Base-by-base conservation (phyloP, 2,797 vertebrate species). In the Spinus olivaceus region DNA sequence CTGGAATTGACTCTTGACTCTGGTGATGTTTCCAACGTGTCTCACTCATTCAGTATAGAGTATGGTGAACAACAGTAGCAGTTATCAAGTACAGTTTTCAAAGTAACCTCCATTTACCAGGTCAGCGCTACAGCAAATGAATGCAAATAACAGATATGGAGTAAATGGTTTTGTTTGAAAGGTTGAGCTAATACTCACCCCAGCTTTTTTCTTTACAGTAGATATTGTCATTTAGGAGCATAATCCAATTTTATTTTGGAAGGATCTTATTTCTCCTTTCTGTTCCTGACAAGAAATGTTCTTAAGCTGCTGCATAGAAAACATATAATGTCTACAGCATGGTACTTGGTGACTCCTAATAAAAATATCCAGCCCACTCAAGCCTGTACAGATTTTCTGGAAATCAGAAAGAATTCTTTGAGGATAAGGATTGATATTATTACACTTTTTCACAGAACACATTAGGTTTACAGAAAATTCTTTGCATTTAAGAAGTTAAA, bases 81-180 rank as follows among this genome's bases (percentile, higher is more conserved):
- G 54, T 92, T 91, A 86, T 69, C 69, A 96, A 77, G 65, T 25
- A 56, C 42, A 76, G 56, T 94, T 82, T 93, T 80, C 66, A 79
- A 47, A 85, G 57, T 71, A 91, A 92, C 44, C 65, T 71, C 53
- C 24, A 66, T 82, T 94, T 91, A 47, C 72, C 35, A 84, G 83
- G 64, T 93, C 92, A 92, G 25, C 42, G 44, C 49, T 71, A 21
- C 67, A 73, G 37, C 18, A 92, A 88, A 90, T 47, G 35, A 85
- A 85, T 60, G 82, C 84, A 92, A 79, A 76, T 65, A 89, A 59
- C 32, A 63, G 57, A 87, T 50, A 64, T 11, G 21, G 74, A 92
- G 19, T 60, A 87, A 93, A 77, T 57, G 30, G 23, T 53, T 71
- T 78, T 63, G 5, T 59, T 69, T 80, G 71, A 94, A 82, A 79